A percentile compares a stretch with the other conserved stretches of the same genome.
These are phyloP conservation scores for Ctenopoma kingsleyae DNA, from an alignment of 2,797 vertebrate genomes.

Conservation along the genomic window DNA sequence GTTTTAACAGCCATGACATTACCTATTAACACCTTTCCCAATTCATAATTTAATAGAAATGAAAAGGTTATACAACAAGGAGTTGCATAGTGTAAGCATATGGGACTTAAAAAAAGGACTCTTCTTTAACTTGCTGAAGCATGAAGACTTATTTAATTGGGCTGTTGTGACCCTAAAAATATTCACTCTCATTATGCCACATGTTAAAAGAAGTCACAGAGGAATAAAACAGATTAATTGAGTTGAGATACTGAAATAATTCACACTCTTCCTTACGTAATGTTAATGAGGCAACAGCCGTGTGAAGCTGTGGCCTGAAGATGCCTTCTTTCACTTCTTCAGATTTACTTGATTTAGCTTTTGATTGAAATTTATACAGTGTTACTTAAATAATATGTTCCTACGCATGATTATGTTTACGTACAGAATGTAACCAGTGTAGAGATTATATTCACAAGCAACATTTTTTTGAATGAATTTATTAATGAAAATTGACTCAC, in stretches of 20 bases:
- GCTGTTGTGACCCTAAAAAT: conserved; percentile 51
- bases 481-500: too few relatives aligned
- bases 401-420: too few relatives aligned
- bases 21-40: too few relatives aligned
- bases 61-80: conserved; percentile 26
- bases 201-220: conserved; percentile 37
- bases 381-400: background rate
- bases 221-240: conserved; percentile 47
- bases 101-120: conserved; percentile 42
- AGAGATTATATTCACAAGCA: too few relatives aligned
- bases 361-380: background rate
- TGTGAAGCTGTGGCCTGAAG: conserved; percentile 15
- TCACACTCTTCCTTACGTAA: conserved; percentile 31
- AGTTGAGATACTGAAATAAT: conserved; percentile 46
- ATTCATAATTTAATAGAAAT: too few relatives aligned
- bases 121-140: conserved; percentile 39
- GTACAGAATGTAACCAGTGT: too few relatives aligned
- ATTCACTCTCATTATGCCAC: conserved; percentile 47
- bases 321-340: background rate
- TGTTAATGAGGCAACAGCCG: conserved; percentile 31
- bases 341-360: conserved; percentile 3
- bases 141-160: conserved; percentile 52
- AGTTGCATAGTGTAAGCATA: conserved; percentile 9
- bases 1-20: too few relatives aligned
- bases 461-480: too few relatives aligned